Evolutionary conservation across 2,113 vertebrate genomes (phyloP).

Genomic region (Panthera tigris): DNA sequence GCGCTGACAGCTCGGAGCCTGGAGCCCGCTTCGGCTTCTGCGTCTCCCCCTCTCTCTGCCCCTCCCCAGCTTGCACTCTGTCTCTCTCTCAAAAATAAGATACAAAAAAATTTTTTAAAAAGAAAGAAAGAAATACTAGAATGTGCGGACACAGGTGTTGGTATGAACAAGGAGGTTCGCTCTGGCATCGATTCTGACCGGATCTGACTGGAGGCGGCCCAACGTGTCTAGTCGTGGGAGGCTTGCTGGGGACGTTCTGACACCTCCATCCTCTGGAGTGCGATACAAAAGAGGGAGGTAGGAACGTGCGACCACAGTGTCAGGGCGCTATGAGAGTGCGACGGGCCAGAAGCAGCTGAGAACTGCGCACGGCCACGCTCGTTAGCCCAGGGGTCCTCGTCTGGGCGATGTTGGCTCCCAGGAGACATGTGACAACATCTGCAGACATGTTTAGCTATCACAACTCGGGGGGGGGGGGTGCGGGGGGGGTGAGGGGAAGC

Average conservation of each 20-base stretch:
- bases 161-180: neutral
- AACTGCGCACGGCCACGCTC: fast-evolving
- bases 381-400: neutral
- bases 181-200: fast-evolving
- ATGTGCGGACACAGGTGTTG: fast-evolving
- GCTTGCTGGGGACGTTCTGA: neutral
- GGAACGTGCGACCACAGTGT: fast-evolving
- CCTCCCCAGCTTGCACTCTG: too few species aligned
- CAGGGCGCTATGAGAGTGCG: fast-evolving
- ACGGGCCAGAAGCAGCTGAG: fast-evolving
- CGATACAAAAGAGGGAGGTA: neutral
- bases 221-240: fast-evolving
- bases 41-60: too few species aligned
- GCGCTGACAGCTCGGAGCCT: too few species aligned
- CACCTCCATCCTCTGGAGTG: neutral
- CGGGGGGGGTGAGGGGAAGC: fast-evolving
- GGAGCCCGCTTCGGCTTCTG: too few species aligned
- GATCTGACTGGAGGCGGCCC: neutral
- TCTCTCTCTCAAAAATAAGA: too few species aligned
- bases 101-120: too few species aligned
- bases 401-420: fast-evolving
- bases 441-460: neutral
- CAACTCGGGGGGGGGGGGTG: neutral
- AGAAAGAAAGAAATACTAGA: neutral
- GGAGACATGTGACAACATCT: neutral